Base-by-base conservation (phyloP, 2,888 invertebrate genomes). In the Salticus scenicus region DNA sequence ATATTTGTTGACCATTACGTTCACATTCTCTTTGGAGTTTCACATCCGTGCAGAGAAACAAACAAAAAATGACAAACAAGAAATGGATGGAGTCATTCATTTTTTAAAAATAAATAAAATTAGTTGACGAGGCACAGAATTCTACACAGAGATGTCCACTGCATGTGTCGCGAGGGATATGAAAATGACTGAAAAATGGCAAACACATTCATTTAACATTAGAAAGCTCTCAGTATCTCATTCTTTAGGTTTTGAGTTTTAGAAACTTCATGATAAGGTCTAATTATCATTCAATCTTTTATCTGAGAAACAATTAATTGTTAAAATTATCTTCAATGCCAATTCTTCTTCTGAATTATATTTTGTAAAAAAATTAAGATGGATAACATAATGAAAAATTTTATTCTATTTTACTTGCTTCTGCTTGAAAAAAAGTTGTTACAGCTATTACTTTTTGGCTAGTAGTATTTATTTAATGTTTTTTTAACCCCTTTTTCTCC, bases 111-210 rank as follows among this genome's bases (percentile, higher is more conserved):
- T 84, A 84, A 84, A 73, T 77, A 69, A 69, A 77, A 31, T 17
- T 47, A 72, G 63, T 42, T 75, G n/a, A 77, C 71, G 70, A 82
- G 83, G 83, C 83, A 84, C 81, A 74, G 74, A 74, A 74, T 37
- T 73, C 78, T 64, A 63, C 76, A 82, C 64, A 70, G 63, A 75
- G 63, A 75, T 30, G 75, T 71, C 63, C 51, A 70, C 71, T 72
- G 30, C 51, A 47, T 72, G n/a, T 69, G 37, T 77, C 73, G 42
- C 24, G 82, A 82, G 71, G 80, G 82, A 87, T 78, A 87, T 78
- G 78, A 82, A 83, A 82, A 78, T 82, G 82, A 30, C 70, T 63
- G 70, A 57, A 63, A 70, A 78, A n/a, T 31, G 4, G 7, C 2
- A 1, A 1, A 63, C 27, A 20, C 1, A 20, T 27, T 63, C 27